phyloP scores from a whole-genome alignment of 2,113 vertebrate species.

The Peromyscus californicus region DNA sequence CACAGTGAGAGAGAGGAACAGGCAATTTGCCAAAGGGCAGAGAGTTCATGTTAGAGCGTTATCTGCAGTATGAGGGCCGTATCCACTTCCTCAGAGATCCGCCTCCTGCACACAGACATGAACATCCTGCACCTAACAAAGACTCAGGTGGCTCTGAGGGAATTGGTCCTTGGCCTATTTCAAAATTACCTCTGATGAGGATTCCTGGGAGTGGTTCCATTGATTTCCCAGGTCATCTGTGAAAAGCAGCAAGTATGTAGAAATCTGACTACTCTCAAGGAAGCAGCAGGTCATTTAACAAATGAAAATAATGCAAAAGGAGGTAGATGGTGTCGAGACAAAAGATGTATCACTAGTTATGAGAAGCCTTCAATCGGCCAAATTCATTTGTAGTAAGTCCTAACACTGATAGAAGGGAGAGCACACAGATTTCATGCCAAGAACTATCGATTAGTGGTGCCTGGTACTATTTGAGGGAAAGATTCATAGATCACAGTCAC shows the following conservation, averaged over 20 bases:
- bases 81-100: neutral
- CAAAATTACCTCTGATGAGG: neutral
- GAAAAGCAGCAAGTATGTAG: neutral
- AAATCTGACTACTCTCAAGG: neutral
- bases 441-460: neutral
- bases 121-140: neutral
- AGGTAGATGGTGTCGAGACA: neutral
- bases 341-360: neutral
- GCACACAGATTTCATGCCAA: neutral
- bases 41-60: neutral
- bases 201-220: neutral
- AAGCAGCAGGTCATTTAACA: neutral
- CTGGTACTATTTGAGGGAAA: neutral
- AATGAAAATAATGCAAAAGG: constrained; percentile 7
- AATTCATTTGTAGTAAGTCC: constrained; percentile 15
- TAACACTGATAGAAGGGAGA: neutral
- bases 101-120: neutral
- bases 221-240: neutral
- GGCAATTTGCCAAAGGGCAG: constrained; percentile 22
- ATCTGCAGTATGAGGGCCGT: neutral
- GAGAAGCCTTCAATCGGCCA: neutral
- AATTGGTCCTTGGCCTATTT: neutral
- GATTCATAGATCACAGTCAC: neutral
- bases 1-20: neutral
- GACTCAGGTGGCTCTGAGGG: neutral